Evolutionary conservation across 2,797 vertebrate species (phyloP).

Genomic region (Pseudotriccus pelzelni): DNA sequence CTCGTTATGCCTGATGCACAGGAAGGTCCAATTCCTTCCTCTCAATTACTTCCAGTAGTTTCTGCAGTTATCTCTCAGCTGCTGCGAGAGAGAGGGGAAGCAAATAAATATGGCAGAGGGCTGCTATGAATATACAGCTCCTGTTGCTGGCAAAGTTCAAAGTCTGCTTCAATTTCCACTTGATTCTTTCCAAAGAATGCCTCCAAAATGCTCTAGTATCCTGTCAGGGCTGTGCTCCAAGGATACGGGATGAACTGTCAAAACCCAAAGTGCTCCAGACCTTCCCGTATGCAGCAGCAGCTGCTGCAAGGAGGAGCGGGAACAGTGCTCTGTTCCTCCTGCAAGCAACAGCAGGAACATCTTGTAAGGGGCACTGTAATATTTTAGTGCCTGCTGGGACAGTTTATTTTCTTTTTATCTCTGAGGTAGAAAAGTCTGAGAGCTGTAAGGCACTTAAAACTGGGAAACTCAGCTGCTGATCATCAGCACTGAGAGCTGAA

Average conservation of each 20-base stretch:
- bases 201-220: neutral
- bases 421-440: neutral
- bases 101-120: neutral
- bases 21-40: neutral
- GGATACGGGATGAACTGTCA: neutral
- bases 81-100: neutral
- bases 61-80: neutral
- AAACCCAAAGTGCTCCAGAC: neutral
- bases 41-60: neutral
- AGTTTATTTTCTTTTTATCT: conserved; percentile 10
- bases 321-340: neutral
- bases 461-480: neutral
- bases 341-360: neutral
- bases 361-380: neutral
- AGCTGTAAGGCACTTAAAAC: neutral
- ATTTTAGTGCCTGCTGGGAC: neutral
- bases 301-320: neutral
- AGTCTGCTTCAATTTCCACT: neutral
- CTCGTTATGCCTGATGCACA: neutral
- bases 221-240: neutral
- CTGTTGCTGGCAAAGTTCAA: neutral
- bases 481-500: neutral
- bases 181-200: neutral
- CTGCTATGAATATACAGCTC: neutral
- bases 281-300: neutral